Evolutionary conservation across 1,140 invertebrate species (phyloP).

Genomic region (Lepidurus arcticus): DNA sequence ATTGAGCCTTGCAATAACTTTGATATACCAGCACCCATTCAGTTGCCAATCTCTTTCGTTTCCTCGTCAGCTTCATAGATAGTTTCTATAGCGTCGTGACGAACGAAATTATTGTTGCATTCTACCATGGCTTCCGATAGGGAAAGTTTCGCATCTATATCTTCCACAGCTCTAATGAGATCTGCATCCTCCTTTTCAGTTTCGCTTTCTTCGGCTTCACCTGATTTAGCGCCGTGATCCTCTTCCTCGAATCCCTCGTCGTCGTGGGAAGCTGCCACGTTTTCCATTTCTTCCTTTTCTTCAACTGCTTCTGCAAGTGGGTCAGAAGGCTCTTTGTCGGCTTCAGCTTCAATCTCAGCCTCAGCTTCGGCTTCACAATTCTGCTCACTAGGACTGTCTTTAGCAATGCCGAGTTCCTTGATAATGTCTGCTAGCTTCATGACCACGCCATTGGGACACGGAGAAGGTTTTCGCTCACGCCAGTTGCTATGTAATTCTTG

Average conservation of each 20-base stretch:
- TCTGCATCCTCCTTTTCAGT: neutral
- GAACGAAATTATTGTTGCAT: neutral
- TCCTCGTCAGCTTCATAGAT: neutral
- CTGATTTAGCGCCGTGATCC: neutral
- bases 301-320: neutral
- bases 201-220: neutral
- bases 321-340: neutral
- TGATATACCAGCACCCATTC: slow-evolving; percentile 4
- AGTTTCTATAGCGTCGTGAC: neutral
- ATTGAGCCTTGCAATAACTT: neutral
- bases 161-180: neutral
- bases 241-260: slow-evolving; percentile 4
- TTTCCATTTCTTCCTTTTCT: neutral
- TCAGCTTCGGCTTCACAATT: neutral
- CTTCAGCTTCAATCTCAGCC: neutral
- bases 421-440: slow-evolving; percentile 3
- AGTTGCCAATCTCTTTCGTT: neutral
- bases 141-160: neutral
- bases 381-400: neutral
- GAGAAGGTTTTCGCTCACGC: neutral
- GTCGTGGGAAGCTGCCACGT: neutral
- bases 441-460: neutral
- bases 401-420: neutral
- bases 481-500: neutral
- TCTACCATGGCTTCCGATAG: neutral